A percentile compares a stretch with the other conserved stretches of the same genome.
Conservation (phyloP, 2,888 invertebrate genomes). For the Cephus sareptanus region DNA sequence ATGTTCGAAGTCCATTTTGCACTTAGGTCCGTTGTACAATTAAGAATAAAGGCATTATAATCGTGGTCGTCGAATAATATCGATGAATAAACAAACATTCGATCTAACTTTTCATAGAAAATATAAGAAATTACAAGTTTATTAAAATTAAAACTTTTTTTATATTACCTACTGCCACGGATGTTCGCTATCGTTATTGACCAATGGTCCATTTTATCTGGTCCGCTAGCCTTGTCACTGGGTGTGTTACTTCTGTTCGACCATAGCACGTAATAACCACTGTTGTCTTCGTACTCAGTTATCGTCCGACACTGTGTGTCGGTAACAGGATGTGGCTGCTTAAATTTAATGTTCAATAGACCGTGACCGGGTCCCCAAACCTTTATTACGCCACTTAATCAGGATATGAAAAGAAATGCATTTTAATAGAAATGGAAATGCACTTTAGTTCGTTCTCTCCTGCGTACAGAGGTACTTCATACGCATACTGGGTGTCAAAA, state of each 20-base stretch:
- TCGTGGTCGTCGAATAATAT: too few relatives aligned
- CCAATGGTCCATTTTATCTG: too few relatives aligned
- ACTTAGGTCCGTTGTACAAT: not conserved
- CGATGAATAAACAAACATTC: not conserved
- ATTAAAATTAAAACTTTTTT: not conserved
- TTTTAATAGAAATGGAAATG: slow-evolving; percentile 16
- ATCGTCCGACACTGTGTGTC: slow-evolving; percentile 19
- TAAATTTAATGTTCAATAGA: slow-evolving; percentile 50
- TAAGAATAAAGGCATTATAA: not conserved
- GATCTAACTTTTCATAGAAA: not conserved
- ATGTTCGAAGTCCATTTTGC: not conserved
- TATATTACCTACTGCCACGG: too few relatives aligned
- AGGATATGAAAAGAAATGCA: slow-evolving; percentile 20
- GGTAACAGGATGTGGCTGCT: slow-evolving; percentile 47
- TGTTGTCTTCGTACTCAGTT: not conserved
- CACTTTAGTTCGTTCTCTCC: not conserved
- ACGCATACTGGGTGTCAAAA: not conserved
- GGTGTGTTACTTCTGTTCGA: not conserved
- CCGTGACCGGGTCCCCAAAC: slow-evolving; percentile 35
- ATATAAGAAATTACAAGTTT: not conserved
- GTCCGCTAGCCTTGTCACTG: not conserved
- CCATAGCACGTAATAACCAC: not conserved
- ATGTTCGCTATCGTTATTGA: too few relatives aligned
- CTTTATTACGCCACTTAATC: slow-evolving; percentile 27
- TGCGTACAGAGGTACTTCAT: not conserved